Evolutionary conservation across 2,113 vertebrate species (phyloP).

Genomic region (Hippocampus zosterae): DNA sequence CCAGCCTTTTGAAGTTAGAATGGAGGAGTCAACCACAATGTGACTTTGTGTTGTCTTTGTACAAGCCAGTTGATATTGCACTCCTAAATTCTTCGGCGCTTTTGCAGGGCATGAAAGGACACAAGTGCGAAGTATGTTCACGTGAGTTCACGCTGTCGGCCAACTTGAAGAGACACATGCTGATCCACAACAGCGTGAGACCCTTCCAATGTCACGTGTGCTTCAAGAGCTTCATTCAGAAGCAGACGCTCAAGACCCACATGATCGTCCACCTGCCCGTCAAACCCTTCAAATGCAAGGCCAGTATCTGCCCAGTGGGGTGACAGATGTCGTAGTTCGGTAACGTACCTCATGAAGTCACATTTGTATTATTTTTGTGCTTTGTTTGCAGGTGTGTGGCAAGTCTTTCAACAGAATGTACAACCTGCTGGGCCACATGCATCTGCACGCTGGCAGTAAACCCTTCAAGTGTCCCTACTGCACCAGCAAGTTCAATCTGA

Average conservation of each 20-base stretch:
- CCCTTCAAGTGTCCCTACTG: slow-evolving; percentile 98
- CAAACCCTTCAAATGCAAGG: slow-evolving; percentile 98
- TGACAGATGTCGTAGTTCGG: too few species aligned
- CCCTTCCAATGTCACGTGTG: slow-evolving; percentile 98
- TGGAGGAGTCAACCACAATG: too few species aligned
- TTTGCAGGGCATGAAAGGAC: slow-evolving; percentile 90
- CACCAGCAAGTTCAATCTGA: slow-evolving; percentile 98
- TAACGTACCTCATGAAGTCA: neutral
- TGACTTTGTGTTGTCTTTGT: too few species aligned
- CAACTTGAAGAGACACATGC: slow-evolving; percentile 97
- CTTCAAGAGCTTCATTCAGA: slow-evolving; percentile 99
- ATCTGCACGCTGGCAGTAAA: slow-evolving; percentile 93
- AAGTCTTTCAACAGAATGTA: slow-evolving; percentile 99
- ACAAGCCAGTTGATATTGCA: too few species aligned
- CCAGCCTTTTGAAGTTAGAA: too few species aligned
- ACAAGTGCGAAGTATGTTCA: slow-evolving; percentile 96
- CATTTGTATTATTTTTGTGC: neutral
- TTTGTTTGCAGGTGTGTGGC: slow-evolving; percentile 83
- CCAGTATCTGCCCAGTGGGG: slow-evolving; percentile 16
- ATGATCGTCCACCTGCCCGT: slow-evolving; percentile 97
- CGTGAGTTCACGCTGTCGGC: slow-evolving; percentile 95
- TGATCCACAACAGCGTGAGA: slow-evolving; percentile 95
- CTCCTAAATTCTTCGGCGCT: neutral
- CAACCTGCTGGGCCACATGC: slow-evolving; percentile 98
- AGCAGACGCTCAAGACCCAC: slow-evolving; percentile 98